Evolutionary conservation across 2,797 vertebrate species (phyloP), one percentile per base, ranked within the genome.

Genomic region (Cryptoblepharus egeriae): DNA sequence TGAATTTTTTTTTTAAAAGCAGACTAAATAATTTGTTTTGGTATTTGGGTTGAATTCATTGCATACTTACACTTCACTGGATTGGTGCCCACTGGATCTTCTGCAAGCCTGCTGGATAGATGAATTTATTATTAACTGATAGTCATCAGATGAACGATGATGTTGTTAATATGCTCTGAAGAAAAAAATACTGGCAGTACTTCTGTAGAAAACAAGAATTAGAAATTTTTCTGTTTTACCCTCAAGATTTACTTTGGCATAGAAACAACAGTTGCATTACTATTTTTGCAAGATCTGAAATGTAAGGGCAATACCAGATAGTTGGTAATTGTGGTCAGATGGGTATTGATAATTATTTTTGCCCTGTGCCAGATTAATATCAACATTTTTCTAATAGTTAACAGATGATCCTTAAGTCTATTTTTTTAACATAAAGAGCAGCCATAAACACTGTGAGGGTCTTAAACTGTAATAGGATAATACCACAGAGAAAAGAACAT

Each of bases 241-340:
- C 24, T 16, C 26, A 68, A 52, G 70, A 20, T 55, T 89, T 80
- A 16, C 81, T 82, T 89, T 77, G 83, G 28, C 37, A 60, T 35
- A 26, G 1, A 70, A 71, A 75, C 16, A 0, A 35, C 18, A 70
- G 4, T 8, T 24, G 0, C 60, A 8, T 39, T 77, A n/a, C 15
- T 13, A 24, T 57, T 80, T 86, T 80, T 72, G 61, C 83, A 80
- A 75, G 1, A 69, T 67, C 30, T 26, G 60, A 73, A 35, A 0
- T 81, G 32, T 76, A 70, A 16, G 42, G 84, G 71, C 9, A 49
- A 9, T 9, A 49, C 45, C 45, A 0, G 1, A 65, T 39, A 58
- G 60, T 24, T 37, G 26, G 39, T 58, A 42, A 2, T 20, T 35
- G 10, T 80, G 30, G 10, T 52, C 49, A 52, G 49, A 3, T 16